Evolutionary conservation across 64 coral and sea anemone genomes (phyloP), one percentile per base, ranked within the genome.

Genomic region (Montipora foliosa): DNA sequence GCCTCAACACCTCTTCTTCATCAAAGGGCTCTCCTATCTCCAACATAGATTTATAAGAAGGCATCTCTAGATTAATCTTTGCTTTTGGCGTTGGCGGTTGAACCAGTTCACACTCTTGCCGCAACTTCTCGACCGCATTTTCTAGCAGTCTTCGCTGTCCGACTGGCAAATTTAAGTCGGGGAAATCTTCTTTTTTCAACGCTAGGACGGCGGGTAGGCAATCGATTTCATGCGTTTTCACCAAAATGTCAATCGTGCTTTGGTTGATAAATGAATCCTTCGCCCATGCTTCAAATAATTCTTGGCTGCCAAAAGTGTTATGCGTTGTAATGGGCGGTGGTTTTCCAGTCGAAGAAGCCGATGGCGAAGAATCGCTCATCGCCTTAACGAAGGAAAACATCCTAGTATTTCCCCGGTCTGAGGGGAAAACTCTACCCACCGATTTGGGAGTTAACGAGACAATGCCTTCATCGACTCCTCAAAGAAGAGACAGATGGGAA

Each of bases 201-300:
- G 98, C 98, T 5, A 99, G 77, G 46, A 96, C 95, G 0, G 98
- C 95, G 21, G 98, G 98, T 12, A 99, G 76, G 20, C 95, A 99
- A 77, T 96, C 95, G 29, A 99, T 88, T 94, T 96, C 83, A 87
- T 99, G 95, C 53, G 87, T 87, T 58, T 80, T 89, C 2, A 99
- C 87, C 51, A 99, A 82, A 51, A 82, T 92, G 74, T 99, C 95
- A 60, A 99, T 92, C 17, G 98, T 99, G 44, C 83, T 96, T 84
- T 94, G 90, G 46, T 93, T 94, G 55, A 99, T 67, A 69, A 99
- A 96, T 1, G 98, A 99, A 91, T 99, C 98, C 80, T 95, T 96
- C 24, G 98, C 98, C 98, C 98, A 99, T 47, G 95, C 95, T 74
- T 72, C 74, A 77, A 99, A 99, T 72, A 99, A 90, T 79, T 99